Base-by-base conservation (phyloP, 2,113 vertebrate genomes). In the Pedionomus torquatus region DNA sequence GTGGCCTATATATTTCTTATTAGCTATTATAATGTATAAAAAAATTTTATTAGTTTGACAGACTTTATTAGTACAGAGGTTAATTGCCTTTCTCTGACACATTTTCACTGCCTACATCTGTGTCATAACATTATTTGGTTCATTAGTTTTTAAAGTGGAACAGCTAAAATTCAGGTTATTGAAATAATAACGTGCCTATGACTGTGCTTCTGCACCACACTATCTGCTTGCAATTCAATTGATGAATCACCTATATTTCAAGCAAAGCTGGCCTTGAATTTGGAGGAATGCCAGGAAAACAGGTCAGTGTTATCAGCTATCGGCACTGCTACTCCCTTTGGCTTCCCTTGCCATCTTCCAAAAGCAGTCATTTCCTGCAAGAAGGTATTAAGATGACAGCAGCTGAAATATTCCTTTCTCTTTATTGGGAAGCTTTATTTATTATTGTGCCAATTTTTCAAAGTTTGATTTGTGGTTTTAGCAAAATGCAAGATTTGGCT, bases 121-220 rank as follows among this genome's bases (percentile, higher is more conserved):
- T 98, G 98, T 97, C 97, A 98, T 92, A 97, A 94, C 97, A 97
- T 95, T 98, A 98, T 97, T 98, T 98, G 97, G 97, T 98, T 98
- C 98, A 97, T 98, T 98, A 97, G 95, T 97, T 98, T 98, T 96
- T 96, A 95, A 98, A 98, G 97, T 96, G 79, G 97, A 97, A 96
- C 94, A 98, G 96, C 89, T 93, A 85, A 93, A 97, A 95, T 63
- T 61, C 46, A 87, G 74, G 74, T 90, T 89, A 89, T 30, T 76
- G 82, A 91, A 89, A 91, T 95, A 89, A 83, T 91, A 85, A 90
- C 9, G 7, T 75, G 57, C 58, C 82, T 86, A 30, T 43, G 7
- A 63, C 90, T 74, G 74, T 57, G 89, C 93, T 91, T 69, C 96
- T 95, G 74, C 89, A 95, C 65, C 70, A 72, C 52, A 60, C 35